Evolutionary conservation across 2,888 invertebrate species (phyloP).

Genomic region (Urechis unicinctus): DNA sequence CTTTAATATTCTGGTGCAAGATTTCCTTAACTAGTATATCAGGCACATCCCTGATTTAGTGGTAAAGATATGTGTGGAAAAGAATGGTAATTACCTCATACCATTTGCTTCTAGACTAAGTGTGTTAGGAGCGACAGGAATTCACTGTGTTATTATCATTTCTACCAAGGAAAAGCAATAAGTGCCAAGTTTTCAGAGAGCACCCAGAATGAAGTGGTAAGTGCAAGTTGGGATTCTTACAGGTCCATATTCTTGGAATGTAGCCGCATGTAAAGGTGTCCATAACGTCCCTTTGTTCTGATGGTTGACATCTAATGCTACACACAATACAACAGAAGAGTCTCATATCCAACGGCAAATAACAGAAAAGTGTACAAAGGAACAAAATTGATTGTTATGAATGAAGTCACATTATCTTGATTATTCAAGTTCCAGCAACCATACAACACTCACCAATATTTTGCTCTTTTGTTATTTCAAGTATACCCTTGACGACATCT

Average conservation of each 20-base stretch:
- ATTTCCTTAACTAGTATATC: too few species aligned
- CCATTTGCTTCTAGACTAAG: not conserved
- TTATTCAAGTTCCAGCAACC: too few species aligned
- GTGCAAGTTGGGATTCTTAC: conserved; percentile 25
- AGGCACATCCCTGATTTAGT: too few species aligned
- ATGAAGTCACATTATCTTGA: too few species aligned
- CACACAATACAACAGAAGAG: conserved; percentile 3
- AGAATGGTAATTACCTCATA: too few species aligned
- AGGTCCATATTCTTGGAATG: conserved; percentile 47
- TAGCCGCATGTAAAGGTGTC: conserved; percentile 47
- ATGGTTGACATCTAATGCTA: conserved; percentile 31
- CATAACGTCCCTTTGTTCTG: conserved; percentile 39
- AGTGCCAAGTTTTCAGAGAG: not conserved
- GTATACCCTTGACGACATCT: conserved; percentile 32
- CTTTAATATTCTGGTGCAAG: too few species aligned
- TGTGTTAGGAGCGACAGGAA: not conserved
- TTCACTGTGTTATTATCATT: not conserved
- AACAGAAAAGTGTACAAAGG: too few species aligned
- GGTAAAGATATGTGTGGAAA: too few species aligned
- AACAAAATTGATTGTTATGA: conserved; percentile 1
- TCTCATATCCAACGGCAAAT: too few species aligned
- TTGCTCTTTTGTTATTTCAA: conserved; percentile 31
- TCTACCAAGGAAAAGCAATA: not conserved
- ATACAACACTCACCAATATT: conserved; percentile 11
- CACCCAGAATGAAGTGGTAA: not conserved